Base-by-base conservation (phyloP, 2,888 invertebrate genomes). In the Polietes domitor region DNA sequence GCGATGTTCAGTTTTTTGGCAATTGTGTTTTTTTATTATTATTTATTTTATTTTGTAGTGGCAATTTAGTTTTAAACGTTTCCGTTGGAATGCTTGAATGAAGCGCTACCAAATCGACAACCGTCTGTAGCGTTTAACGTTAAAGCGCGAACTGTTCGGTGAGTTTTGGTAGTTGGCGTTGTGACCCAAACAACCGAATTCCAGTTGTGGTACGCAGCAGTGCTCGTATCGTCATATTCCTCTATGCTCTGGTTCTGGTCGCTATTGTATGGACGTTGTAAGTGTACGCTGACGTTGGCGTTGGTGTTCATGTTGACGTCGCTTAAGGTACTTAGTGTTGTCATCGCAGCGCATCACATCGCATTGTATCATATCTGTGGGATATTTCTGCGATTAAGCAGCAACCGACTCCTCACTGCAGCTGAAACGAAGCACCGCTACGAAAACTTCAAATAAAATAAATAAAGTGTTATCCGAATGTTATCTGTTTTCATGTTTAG, bases 81-180 rank as follows among this genome's bases (percentile, higher is more conserved):
- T 9, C 32, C 5, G 32, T 32, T 9, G 32, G n/a, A n/a, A n/a
- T n/a, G n/a, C n/a, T n/a, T n/a, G n/a, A n/a, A n/a, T n/a, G 4
- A 3, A 37, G 10, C 50, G 19, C 50, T 17, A 19, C 53, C 53
- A 53, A 21, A 19, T 37, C 2, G 21, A 5, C 24, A 12, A 68
- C 78, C 78, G 78, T 76, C 72, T 81, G 17, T 47, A 75, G 75
- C 19, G 65, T 50, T 84, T 72, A 61, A 76, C 71, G 75, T 50
- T 41, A 26, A 78, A 41, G 47, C 78, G 65, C 3, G 63, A 81
- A 84, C 83, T 84, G 72, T 50, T 72, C 50, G 24, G 7, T 71
- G 37, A 71, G 77, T 65, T 37, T 41, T 68, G 68, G 32, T 63
- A 75, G 75, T 70, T 71, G 63, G 53, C 75, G 37, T 75, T 84